Conservation (phyloP, 2,888 invertebrate genomes). For the Drosophila paucipuncta region DNA sequence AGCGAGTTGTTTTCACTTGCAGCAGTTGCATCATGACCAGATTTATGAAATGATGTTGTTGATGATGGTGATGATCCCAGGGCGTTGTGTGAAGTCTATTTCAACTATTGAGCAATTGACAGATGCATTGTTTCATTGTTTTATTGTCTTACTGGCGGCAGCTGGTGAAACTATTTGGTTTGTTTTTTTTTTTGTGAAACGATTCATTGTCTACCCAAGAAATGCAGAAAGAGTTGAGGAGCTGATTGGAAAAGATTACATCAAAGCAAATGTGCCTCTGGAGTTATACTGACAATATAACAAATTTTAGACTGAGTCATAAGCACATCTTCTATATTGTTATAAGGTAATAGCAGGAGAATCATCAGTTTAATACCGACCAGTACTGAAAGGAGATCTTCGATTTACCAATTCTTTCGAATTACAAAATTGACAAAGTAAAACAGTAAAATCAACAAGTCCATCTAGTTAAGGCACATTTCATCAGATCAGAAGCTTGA, state of each 20-base stretch:
- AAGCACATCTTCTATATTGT: background rate
- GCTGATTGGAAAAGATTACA: background rate
- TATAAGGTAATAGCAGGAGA: background rate
- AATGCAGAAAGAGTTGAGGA: background rate
- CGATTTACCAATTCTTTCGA: background rate
- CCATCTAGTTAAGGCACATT: constrained; percentile 4
- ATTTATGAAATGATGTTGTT: constrained; percentile 11
- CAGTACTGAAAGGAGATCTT: background rate
- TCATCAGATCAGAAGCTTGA: background rate
- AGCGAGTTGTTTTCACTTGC: constrained; percentile 32
- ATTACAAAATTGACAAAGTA: background rate
- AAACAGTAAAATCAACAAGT: constrained; percentile 12
- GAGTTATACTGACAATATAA: background rate
- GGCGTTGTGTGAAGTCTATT: constrained; percentile 16
- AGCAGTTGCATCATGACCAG: background rate
- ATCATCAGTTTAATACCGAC: background rate
- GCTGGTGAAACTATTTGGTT: constrained; percentile 13
- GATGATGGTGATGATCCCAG: constrained; percentile 16
- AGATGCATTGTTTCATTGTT: constrained; percentile 30
- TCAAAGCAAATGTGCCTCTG: background rate
- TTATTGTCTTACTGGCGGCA: background rate
- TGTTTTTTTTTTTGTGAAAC: background rate
- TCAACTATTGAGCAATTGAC: constrained; percentile 33
- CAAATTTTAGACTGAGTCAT: background rate
- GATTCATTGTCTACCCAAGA: background rate